phyloP scores from a whole-genome alignment of 2,797 vertebrate species.

The Champsocephalus esox region DNA sequence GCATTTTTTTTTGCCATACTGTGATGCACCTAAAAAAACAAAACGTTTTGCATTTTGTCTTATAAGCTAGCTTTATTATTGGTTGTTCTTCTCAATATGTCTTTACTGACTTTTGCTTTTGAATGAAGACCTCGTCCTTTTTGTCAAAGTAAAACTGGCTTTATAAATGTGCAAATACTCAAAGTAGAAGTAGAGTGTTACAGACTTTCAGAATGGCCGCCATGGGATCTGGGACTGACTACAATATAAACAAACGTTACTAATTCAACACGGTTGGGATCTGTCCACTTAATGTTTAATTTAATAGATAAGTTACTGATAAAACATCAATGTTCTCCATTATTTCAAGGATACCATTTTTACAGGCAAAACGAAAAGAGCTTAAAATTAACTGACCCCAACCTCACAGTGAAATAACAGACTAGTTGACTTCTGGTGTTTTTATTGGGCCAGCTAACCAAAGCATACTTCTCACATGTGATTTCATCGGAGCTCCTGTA shows the following conservation, averaged over 20 bases:
- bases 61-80: background rate
- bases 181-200: background rate
- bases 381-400: conserved; percentile 40
- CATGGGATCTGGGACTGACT: background rate
- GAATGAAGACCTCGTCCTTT: background rate
- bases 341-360: conserved; percentile 15
- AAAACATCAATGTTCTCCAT: conserved; percentile 9
- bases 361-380: background rate
- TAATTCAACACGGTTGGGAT: conserved; percentile 30
- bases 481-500: conserved; percentile 46
- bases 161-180: background rate
- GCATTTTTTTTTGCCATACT: background rate
- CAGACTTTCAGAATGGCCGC: conserved; percentile 44
- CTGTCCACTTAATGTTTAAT: conserved; percentile 6
- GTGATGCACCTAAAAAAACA: background rate
- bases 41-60: too few species aligned
- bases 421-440: background rate
- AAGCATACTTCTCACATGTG: conserved; percentile 19
- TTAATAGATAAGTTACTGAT: conserved; percentile 4
- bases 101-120: background rate
- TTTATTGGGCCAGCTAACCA: conserved; percentile 30
- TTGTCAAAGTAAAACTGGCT: background rate
- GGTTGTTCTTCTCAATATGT: background rate
- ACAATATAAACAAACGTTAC: background rate
- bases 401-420: conserved; percentile 6